Evolutionary conservation across 2,888 invertebrate genomes (phyloP).

Genomic region (Ophonus ardosiacus): DNA sequence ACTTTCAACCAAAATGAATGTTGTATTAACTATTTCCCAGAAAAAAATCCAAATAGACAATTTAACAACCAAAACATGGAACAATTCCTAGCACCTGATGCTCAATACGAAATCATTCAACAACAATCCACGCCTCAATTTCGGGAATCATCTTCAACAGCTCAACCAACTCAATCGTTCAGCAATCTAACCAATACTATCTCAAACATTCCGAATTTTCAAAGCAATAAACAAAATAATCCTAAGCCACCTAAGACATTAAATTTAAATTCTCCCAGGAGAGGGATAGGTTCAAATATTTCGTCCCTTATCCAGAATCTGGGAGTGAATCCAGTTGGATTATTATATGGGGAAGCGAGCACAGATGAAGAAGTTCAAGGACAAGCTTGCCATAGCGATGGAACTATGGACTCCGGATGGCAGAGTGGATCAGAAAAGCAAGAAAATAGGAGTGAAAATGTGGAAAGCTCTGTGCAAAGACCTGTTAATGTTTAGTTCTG

Average conservation of each 20-base stretch:
- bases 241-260: constrained; percentile 70
- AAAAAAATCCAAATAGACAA: constrained; percentile 68
- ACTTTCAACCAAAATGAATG: constrained; percentile 70
- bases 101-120: constrained; percentile 81
- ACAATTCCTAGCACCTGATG: constrained; percentile 79
- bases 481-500: constrained; percentile 72
- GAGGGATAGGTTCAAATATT: constrained; percentile 75
- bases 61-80: constrained; percentile 69
- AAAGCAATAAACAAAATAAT: constrained; percentile 67
- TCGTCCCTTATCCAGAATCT: constrained; percentile 77
- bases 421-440: constrained; percentile 83
- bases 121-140: constrained; percentile 71
- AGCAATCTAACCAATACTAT: constrained; percentile 74
- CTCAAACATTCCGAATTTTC: constrained; percentile 69
- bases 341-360: constrained; percentile 74
- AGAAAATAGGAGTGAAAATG: constrained; percentile 71
- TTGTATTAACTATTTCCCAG: constrained; percentile 71
- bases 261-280: constrained; percentile 72
- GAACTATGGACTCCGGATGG: constrained; percentile 84
- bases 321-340: constrained; percentile 75
- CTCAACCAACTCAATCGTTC: constrained; percentile 56
- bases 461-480: constrained; percentile 69
- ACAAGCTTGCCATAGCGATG: constrained; percentile 74
- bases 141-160: constrained; percentile 50
- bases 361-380: constrained; percentile 73